These are phyloP conservation scores for Phalangium opilio DNA, from an alignment of 2,888 invertebrate genomes.

Conservation along the genomic window DNA sequence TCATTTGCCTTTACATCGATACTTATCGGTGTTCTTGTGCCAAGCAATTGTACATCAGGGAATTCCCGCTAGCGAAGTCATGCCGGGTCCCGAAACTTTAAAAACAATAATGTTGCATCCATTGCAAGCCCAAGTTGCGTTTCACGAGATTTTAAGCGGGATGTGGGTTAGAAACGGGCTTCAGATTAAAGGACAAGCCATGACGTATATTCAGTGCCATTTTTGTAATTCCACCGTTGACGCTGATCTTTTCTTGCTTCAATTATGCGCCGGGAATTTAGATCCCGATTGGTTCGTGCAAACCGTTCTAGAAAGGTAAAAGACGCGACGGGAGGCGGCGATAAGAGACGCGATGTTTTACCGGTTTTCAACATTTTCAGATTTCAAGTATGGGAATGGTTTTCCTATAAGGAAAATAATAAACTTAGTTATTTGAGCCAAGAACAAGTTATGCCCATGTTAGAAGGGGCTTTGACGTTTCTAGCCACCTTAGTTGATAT, in stretches of 20 bases:
- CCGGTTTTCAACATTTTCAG: slow-evolving; percentile 38
- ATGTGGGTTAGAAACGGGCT: slow-evolving; percentile 94
- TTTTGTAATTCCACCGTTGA: slow-evolving; percentile 98
- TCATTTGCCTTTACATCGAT: slow-evolving; percentile 91
- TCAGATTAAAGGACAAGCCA: slow-evolving; percentile 96
- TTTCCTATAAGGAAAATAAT: slow-evolving; percentile 23
- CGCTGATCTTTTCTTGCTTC: slow-evolving; percentile 85
- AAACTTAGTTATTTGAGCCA: slow-evolving; percentile 45
- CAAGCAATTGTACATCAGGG: slow-evolving; percentile 60
- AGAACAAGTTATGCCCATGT: slow-evolving; percentile 74
- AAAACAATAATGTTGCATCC: slow-evolving; percentile 79
- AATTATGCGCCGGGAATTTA: slow-evolving; percentile 77
- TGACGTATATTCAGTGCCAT: slow-evolving; percentile 97
- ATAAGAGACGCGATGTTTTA: no score
- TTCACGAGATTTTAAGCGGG: slow-evolving; percentile 84
- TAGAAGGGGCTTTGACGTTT: slow-evolving; percentile 82
- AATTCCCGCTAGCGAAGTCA: slow-evolving; percentile 54
- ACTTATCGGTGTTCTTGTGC: slow-evolving; percentile 70
- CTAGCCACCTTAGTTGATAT: slow-evolving; percentile 74
- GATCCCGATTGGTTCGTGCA: slow-evolving; percentile 66
- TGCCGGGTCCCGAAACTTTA: slow-evolving; percentile 58
- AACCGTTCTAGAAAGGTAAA: slow-evolving; percentile 72
- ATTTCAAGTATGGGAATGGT: slow-evolving; percentile 74
- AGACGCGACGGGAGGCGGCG: no score
- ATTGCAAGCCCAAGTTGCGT: slow-evolving; percentile 70